Percentiles rank a stretch among this genome's conserved stretches.
These are phyloP conservation scores for Enteromius thamalakanensis DNA, from an alignment of 2,797 vertebrate genomes.

Conservation along the genomic window DNA sequence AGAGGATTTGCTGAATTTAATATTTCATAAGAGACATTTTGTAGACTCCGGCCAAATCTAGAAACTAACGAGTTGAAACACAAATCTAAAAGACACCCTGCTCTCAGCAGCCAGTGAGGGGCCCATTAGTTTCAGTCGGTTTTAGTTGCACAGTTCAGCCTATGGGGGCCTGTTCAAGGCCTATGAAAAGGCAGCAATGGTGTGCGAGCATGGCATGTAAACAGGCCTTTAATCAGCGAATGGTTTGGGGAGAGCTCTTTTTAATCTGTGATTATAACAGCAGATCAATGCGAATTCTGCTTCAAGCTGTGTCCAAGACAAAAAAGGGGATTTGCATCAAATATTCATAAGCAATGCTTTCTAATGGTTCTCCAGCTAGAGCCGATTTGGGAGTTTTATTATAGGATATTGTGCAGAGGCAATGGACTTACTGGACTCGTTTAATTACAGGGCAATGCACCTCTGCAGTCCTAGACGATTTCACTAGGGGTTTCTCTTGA, in stretches of 20 bases:
- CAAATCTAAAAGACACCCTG: conserved; percentile 69
- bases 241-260: conserved; percentile 74
- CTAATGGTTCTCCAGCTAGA: conserved; percentile 64
- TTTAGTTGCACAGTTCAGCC: conserved; percentile 62
- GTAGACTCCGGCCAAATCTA: conserved; percentile 74
- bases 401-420: conserved; percentile 63
- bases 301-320: conserved; percentile 73
- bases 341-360: conserved; percentile 72
- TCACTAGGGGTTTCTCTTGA: conserved; percentile 26
- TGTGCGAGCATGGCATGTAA: conserved; percentile 65
- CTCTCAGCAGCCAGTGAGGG: conserved; percentile 68
- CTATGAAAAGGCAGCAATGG: conserved; percentile 61
- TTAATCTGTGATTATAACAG: conserved; percentile 79
- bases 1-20: conserved; percentile 71
- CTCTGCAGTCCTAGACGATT: conserved; percentile 53
- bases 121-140: conserved; percentile 68
- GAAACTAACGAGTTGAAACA: conserved; percentile 79
- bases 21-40: conserved; percentile 71
- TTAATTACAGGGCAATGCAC: conserved; percentile 61
- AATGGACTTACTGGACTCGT: conserved; percentile 58
- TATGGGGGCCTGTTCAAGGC: conserved; percentile 55
- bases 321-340: conserved; percentile 79
- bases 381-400: conserved; percentile 67
- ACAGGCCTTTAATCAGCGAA: conserved; percentile 76
- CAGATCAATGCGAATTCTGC: conserved; percentile 77